A percentile compares a stretch with the other conserved stretches of the same genome.
phyloP scores from a whole-genome alignment of 2,797 vertebrate species.

The Yasuhikotakia modesta region DNA sequence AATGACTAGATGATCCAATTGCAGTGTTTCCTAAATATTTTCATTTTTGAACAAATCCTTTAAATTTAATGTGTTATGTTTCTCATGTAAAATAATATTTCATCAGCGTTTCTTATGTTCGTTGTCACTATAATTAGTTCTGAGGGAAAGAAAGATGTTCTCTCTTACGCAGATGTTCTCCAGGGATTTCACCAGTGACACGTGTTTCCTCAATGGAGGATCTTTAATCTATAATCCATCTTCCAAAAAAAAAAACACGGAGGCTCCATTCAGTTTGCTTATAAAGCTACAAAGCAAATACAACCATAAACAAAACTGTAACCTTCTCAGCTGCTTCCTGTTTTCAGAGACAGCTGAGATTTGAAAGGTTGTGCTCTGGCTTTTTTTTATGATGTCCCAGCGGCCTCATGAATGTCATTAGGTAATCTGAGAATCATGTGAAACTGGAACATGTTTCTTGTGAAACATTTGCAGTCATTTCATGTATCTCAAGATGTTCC shows the following conservation, averaged over 20 bases:
- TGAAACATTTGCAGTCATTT: slow-evolving; percentile 48
- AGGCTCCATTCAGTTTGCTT: slow-evolving; percentile 49
- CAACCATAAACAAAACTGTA: slow-evolving; percentile 58
- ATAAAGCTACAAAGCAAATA: slow-evolving; percentile 51
- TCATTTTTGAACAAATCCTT: too few relatives aligned
- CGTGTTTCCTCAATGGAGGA: slow-evolving; percentile 67
- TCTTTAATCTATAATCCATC: slow-evolving; percentile 53
- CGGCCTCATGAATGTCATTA: slow-evolving; percentile 61
- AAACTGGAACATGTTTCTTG: slow-evolving; percentile 57
- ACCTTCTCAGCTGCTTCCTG: slow-evolving; percentile 80
- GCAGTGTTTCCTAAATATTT: too few relatives aligned
- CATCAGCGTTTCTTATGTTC: too few relatives aligned
- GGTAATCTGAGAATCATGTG: slow-evolving; percentile 65
- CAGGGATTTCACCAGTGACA: slow-evolving; percentile 55
- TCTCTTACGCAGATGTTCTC: slow-evolving; percentile 64
- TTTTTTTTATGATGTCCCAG: slow-evolving; percentile 64
- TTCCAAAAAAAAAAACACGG: slow-evolving; percentile 13
- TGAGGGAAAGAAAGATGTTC: not conserved
- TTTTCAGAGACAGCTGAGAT: slow-evolving; percentile 65
- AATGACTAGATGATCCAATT: too few relatives aligned
- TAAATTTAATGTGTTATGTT: too few relatives aligned
- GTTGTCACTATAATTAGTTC: too few relatives aligned
- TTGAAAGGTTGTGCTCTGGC: slow-evolving; percentile 64
- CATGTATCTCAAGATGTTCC: slow-evolving; percentile 22
- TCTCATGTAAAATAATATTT: too few relatives aligned